A percentile compares a stretch with the other conserved stretches of the same genome.
phyloP scores from a whole-genome alignment of 2,113 vertebrate species.

The Cinclus cinclus region DNA sequence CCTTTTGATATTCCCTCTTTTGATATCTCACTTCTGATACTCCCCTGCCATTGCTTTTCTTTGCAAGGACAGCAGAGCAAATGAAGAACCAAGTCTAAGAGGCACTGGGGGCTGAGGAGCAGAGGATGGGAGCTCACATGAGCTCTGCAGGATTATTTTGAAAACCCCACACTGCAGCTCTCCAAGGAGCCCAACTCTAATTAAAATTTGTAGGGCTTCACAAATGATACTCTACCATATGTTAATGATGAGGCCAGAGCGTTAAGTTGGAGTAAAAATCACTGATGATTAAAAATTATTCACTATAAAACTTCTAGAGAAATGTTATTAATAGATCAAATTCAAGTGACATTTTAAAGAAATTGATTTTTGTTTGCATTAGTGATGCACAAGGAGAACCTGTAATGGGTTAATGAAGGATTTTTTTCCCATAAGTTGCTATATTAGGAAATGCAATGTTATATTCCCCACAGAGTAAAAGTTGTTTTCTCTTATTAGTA shows the following conservation, averaged over 20 bases:
- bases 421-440: background rate
- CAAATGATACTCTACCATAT: rapidly evolving
- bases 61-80: background rate
- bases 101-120: background rate
- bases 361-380: background rate
- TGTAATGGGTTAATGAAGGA: background rate
- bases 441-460: background rate
- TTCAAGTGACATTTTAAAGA: background rate
- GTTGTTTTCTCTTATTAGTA: slow-evolving; percentile 26
- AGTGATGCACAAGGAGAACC: background rate
- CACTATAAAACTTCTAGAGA: background rate
- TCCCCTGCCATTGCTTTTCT: background rate
- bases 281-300: background rate
- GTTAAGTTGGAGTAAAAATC: background rate
- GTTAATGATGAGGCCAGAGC: background rate
- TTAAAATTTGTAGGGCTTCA: background rate
- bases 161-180: background rate
- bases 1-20: no score
- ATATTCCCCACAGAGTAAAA: background rate
- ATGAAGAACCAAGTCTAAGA: background rate
- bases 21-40: background rate
- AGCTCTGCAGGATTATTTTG: background rate
- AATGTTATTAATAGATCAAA: background rate
- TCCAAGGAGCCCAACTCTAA: background rate
- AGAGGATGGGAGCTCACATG: background rate